Percentiles rank a stretch among this genome's conserved stretches.
Evolutionary conservation across 2,888 invertebrate genomes (phyloP).

Genomic region (Megastigmus dorsalis): DNA sequence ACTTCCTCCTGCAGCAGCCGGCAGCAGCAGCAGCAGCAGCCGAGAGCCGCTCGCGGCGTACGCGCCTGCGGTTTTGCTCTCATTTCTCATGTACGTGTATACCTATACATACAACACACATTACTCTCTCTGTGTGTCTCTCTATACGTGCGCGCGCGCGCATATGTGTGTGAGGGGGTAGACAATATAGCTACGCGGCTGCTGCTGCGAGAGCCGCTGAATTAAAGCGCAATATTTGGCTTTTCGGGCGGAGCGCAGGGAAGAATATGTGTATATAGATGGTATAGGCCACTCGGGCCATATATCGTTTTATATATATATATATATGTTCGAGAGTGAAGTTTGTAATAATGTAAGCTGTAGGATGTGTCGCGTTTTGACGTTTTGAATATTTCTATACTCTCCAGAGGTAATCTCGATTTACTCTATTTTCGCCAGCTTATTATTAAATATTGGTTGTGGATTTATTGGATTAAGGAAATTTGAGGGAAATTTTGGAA

Average conservation of each 20-base stretch:
- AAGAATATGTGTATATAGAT: too few species aligned
- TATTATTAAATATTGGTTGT: too few species aligned
- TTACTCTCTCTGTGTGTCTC: neutral
- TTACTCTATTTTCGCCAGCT: too few species aligned
- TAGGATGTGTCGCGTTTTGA: too few species aligned
- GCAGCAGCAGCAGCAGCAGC: neutral
- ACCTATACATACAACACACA: neutral
- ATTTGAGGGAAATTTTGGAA: too few species aligned
- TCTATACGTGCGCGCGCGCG: neutral
- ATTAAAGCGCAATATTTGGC: constrained; percentile 26
- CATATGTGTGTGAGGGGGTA: neutral
- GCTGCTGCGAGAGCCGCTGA: neutral
- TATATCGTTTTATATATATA: neutral
- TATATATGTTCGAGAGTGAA: neutral
- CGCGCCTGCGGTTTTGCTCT: constrained; percentile 41
- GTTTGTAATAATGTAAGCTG: too few species aligned
- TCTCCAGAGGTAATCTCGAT: too few species aligned
- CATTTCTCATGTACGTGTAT: neutral
- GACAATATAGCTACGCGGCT: neutral
- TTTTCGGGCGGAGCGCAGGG: too few species aligned
- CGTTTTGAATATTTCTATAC: too few species aligned
- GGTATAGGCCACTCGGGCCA: neutral
- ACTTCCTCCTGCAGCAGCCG: constrained; percentile 42
- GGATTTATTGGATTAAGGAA: too few species aligned
- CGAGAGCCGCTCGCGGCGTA: constrained; percentile 3